phyloP scores from a whole-genome alignment of 2,888 invertebrate genomes.

The Ectobius pallidus region DNA sequence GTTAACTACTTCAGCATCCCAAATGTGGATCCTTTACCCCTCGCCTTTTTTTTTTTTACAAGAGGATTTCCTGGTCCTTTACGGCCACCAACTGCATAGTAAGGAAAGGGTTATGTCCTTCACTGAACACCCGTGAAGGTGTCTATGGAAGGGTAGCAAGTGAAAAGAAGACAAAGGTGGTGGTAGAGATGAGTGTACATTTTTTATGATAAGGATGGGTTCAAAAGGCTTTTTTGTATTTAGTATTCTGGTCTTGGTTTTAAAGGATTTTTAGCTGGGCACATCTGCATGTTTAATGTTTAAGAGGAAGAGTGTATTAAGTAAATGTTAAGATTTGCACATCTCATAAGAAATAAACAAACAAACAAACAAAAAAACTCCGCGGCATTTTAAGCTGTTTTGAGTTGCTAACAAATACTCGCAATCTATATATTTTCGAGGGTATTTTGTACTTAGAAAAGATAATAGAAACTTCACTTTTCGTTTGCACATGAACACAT shows the following conservation, averaged over 20 bases:
- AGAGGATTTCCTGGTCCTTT: constrained; percentile 28
- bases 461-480: no score
- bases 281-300: constrained; percentile 23
- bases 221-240: constrained; percentile 21
- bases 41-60: not conserved
- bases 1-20: constrained; percentile 33
- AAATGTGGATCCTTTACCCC: not conserved
- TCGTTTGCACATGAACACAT: no score
- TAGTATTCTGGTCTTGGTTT: constrained; percentile 36
- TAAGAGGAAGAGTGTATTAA: not conserved
- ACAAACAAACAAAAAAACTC: no score
- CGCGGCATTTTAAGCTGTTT: no score
- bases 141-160: constrained; percentile 31
- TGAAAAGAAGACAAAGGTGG: not conserved
- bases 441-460: no score
- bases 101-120: not conserved
- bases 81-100: constrained; percentile 3
- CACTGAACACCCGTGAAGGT: constrained; percentile 30
- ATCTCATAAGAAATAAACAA: no score
- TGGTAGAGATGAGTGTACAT: not conserved
- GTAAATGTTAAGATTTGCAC: no score
- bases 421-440: no score
- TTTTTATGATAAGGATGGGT: constrained; percentile 30
- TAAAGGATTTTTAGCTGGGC: constrained; percentile 30
- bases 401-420: no score